Percentiles rank a stretch among this genome's conserved stretches.
These are phyloP conservation scores for Darevskia mixta DNA, from an alignment of 2,797 vertebrate species.

Conservation along the genomic window DNA sequence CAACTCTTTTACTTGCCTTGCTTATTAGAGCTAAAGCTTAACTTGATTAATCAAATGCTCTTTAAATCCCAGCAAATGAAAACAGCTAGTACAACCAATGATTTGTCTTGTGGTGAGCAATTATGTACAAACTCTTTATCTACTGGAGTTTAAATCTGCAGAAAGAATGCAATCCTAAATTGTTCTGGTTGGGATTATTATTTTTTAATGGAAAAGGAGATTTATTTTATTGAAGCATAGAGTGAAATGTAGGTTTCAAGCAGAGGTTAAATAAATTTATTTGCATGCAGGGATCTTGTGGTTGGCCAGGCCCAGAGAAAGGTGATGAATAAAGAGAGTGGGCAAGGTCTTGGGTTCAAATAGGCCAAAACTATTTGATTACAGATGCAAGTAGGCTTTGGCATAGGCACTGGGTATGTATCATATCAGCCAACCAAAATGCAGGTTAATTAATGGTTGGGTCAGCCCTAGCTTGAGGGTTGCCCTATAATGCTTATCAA, in stretches of 20 bases:
- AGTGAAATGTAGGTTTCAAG: not conserved
- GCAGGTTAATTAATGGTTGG: too few relatives aligned
- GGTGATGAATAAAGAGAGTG: too few relatives aligned
- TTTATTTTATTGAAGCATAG: not conserved
- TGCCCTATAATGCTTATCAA: too few relatives aligned
- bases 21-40: constrained; percentile 10
- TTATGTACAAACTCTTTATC: not conserved
- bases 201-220: not conserved
- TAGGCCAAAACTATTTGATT: too few relatives aligned
- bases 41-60: constrained; percentile 17
- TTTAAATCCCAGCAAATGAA: constrained; percentile 10
- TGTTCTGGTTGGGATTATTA: too few relatives aligned
- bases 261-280: constrained; percentile 6
- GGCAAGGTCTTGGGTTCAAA: too few relatives aligned
- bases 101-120: not conserved
- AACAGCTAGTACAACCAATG: not conserved
- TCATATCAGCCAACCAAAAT: too few relatives aligned
- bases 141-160: constrained; percentile 7
- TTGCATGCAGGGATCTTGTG: too few relatives aligned
- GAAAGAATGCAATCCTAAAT: not conserved
- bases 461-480: too few relatives aligned
- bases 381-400: too few relatives aligned
- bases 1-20: constrained; percentile 15
- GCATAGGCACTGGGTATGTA: too few relatives aligned
- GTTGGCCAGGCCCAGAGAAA: too few relatives aligned